These are phyloP conservation scores for Rhagium mordax DNA, from an alignment of 2,888 invertebrate species.

Conservation along the genomic window DNA sequence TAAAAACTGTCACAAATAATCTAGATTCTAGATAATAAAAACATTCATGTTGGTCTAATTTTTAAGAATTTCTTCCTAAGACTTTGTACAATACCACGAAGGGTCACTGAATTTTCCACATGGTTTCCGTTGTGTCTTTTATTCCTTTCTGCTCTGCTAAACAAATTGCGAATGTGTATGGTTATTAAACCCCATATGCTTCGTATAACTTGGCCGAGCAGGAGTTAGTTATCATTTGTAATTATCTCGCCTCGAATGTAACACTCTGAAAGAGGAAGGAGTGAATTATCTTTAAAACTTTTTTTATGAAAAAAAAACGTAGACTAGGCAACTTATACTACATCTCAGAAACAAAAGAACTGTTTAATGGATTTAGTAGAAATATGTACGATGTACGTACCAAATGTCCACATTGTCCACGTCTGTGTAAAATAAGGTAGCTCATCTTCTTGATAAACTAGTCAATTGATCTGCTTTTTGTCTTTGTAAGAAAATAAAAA, in stretches of 20 bases:
- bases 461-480: too few relatives aligned
- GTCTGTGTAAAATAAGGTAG: too few relatives aligned
- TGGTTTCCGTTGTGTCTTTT: conserved; percentile 17
- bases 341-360: too few relatives aligned
- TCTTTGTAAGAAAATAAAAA: too few relatives aligned
- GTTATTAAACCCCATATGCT: conserved; percentile 26
- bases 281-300: not conserved
- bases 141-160: conserved; percentile 12
- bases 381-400: too few relatives aligned
- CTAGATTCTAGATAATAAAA: too few relatives aligned
- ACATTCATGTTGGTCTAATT: too few relatives aligned
- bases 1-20: too few relatives aligned
- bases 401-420: too few relatives aligned
- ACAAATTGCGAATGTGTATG: conserved; percentile 13
- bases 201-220: not conserved
- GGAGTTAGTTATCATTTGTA: not conserved
- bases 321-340: not conserved
- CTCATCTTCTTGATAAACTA: too few relatives aligned
- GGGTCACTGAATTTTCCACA: conserved; percentile 20
- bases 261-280: not conserved
- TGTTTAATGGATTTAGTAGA: too few relatives aligned
- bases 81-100: not conserved
- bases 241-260: not conserved
- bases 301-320: not conserved
- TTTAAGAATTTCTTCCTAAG: conserved; percentile 1